Percentiles rank a stretch among this genome's conserved stretches.
phyloP scores from a whole-genome alignment of 2,888 invertebrate genomes.

The Antheraea yamamai region DNA sequence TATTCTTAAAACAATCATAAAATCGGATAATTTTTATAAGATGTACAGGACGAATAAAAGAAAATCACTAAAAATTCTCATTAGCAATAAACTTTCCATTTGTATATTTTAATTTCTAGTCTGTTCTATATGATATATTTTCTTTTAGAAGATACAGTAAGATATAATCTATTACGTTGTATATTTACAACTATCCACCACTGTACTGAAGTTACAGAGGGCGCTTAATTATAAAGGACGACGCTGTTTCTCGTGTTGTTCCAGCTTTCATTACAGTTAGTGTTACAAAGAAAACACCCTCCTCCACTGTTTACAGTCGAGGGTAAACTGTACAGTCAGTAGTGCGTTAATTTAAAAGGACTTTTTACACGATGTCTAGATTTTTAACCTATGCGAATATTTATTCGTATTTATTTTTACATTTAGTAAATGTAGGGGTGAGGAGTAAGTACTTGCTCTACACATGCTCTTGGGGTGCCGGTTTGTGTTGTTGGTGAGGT shows the following conservation, averaged over 20 bases:
- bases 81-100: not conserved
- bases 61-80: not conserved
- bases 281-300: conserved; percentile 32
- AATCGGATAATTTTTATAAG: not conserved
- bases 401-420: not conserved
- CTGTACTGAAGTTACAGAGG: conserved; percentile 17
- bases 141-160: not conserved
- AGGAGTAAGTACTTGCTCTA: too few relatives aligned
- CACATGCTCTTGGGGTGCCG: too few relatives aligned
- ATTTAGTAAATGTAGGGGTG: too few relatives aligned
- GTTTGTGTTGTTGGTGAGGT: too few relatives aligned
- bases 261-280: conserved; percentile 31
- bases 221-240: conserved; percentile 32
- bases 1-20: not conserved
- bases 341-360: conserved; percentile 24
- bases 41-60: not conserved
- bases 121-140: not conserved
- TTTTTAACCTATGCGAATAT: conserved; percentile 28
- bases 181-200: conserved; percentile 1
- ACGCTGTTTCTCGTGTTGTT: conserved; percentile 24
- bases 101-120: not conserved
- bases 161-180: not conserved
- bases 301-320: conserved; percentile 35
- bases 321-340: conserved; percentile 33
- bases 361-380: not conserved